These are phyloP conservation scores for Sturnira hondurensis DNA, from an alignment of 2,113 vertebrate species.

Conservation along the genomic window DNA sequence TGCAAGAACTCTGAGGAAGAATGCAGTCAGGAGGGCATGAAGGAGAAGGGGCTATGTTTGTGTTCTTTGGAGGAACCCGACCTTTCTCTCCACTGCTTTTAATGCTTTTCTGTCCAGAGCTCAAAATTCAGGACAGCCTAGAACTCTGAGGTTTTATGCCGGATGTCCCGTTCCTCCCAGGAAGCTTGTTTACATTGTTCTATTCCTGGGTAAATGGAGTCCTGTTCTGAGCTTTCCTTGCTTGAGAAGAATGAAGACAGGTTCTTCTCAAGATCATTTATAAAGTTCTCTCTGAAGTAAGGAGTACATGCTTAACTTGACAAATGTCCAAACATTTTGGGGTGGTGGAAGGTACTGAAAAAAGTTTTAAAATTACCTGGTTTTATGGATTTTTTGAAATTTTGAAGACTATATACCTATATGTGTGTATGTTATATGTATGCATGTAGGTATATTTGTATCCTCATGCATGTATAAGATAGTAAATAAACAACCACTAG, in stretches of 20 bases:
- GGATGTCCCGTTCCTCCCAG: neutral
- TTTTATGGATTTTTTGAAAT: neutral
- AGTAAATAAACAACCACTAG: neutral
- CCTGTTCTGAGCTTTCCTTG: neutral
- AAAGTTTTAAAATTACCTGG: neutral
- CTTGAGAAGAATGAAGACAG: neutral
- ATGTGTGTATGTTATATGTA: neutral
- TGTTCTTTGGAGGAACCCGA: neutral
- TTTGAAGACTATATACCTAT: neutral
- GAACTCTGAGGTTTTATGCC: neutral
- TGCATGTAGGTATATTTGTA: neutral
- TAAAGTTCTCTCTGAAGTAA: neutral
- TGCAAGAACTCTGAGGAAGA: neutral
- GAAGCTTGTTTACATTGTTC: neutral
- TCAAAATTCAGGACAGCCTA: neutral
- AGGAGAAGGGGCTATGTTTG: neutral
- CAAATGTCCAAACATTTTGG: neutral
- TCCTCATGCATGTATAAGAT: fast-evolving
- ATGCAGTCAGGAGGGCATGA: neutral
- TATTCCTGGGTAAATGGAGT: neutral
- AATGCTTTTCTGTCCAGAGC: neutral
- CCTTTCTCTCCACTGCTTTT: neutral
- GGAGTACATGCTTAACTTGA: neutral
- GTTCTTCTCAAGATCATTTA: neutral
- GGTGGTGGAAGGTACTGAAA: neutral